These are phyloP conservation scores for Agapornis roseicollis DNA, from an alignment of 2,113 vertebrate species.

Conservation along the genomic window DNA sequence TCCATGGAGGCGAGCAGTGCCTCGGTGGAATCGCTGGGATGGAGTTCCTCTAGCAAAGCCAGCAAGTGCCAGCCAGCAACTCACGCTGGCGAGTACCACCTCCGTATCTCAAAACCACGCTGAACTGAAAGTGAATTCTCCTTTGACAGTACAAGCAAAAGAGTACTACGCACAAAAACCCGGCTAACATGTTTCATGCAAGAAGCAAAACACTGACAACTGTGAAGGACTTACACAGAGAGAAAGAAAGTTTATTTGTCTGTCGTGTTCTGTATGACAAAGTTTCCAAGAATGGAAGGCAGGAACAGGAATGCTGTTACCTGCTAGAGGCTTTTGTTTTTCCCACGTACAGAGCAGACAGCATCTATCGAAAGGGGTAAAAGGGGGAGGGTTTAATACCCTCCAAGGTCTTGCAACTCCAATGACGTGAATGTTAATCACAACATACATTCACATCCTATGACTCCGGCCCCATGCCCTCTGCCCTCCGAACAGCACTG, in stretches of 20 bases:
- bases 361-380: neutral
- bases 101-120: fast-evolving
- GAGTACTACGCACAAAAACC: fast-evolving
- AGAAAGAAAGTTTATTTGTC: neutral
- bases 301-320: neutral
- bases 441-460: neutral
- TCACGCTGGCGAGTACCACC: neutral
- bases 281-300: neutral
- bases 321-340: neutral
- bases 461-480: neutral
- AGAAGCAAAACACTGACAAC: neutral
- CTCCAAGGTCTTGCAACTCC: neutral
- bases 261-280: neutral
- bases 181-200: neutral
- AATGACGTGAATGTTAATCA: neutral
- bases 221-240: neutral
- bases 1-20: fast-evolving
- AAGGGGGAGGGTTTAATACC: neutral
- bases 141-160: neutral
- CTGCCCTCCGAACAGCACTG: neutral
- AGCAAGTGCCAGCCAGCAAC: neutral
- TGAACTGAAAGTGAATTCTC: neutral
- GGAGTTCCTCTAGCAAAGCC: neutral
- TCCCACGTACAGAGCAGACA: neutral
- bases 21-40: no score